Conservation (phyloP, 2,888 invertebrate species). For the Cylloceria caligata region DNA sequence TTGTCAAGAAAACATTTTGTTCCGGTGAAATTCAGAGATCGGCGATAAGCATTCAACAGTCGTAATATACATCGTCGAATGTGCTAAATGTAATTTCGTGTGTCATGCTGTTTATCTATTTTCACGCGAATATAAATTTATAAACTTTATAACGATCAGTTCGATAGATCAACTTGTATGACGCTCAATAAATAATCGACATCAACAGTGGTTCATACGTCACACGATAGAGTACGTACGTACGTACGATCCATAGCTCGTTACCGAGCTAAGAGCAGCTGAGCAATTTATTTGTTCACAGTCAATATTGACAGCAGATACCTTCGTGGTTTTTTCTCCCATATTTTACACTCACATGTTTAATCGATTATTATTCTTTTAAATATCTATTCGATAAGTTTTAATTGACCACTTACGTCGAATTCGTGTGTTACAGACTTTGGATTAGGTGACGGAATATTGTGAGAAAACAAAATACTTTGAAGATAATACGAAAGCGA, state of each 20-base stretch:
- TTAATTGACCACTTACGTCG: conserved; percentile 8
- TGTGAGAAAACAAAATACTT: conserved; percentile 26
- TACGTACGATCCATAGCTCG: too few relatives aligned
- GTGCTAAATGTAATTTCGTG: background rate
- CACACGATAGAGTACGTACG: background rate
- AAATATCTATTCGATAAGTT: conserved; percentile 4
- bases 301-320: conserved; percentile 22
- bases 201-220: background rate
- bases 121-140: background rate
- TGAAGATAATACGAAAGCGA: conserved; percentile 17
- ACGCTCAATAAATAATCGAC: background rate
- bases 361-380: background rate
- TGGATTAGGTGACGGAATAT: conserved; percentile 46
- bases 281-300: conserved; percentile 26
- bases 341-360: conserved; percentile 9
- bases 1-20: conserved; percentile 16
- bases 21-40: conserved; percentile 17
- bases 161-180: background rate
- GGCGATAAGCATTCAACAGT: conserved; percentile 17
- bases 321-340: background rate
- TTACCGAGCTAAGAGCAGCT: conserved; percentile 34
- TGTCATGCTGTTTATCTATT: background rate
- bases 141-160: background rate
- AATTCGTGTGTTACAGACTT: conserved; percentile 74
- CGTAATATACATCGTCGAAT: background rate